Evolutionary conservation across 2,888 invertebrate species (phyloP).

Genomic region (Biston stratarius): DNA sequence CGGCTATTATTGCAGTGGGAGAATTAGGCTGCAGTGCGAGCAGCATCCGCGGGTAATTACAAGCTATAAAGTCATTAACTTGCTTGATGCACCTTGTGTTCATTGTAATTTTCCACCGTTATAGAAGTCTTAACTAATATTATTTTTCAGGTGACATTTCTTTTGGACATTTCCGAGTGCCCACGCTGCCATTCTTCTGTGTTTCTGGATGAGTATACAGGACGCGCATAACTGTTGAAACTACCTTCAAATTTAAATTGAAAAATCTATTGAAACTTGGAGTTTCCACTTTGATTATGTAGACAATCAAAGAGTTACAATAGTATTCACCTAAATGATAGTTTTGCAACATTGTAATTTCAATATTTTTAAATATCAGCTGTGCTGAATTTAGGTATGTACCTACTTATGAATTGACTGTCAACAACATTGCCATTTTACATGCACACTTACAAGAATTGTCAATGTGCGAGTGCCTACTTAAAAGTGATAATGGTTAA

Average conservation of each 20-base stretch:
- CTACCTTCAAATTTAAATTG: constrained; percentile 3
- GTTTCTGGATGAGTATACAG: constrained; percentile 73
- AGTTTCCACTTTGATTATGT: too few species aligned
- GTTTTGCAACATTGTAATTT: too few species aligned
- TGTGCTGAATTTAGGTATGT: background rate
- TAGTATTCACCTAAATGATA: too few species aligned
- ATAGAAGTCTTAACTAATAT: background rate
- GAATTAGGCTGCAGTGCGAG: constrained; percentile 75
- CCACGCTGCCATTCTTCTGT: constrained; percentile 77
- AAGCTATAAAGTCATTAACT: background rate
- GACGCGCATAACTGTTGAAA: constrained; percentile 39
- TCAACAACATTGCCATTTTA: background rate
- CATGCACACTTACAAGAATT: background rate
- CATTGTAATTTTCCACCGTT: background rate
- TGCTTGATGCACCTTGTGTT: background rate
- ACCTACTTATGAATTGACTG: background rate
- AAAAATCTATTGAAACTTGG: too few species aligned
- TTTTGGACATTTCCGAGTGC: constrained; percentile 80
- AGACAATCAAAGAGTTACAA: too few species aligned
- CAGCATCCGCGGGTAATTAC: constrained; percentile 71
- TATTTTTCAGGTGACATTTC: constrained; percentile 76
- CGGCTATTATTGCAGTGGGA: constrained; percentile 78
- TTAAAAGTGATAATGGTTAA: background rate
- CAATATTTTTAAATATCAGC: background rate
- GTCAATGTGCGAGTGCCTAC: background rate